A percentile compares a stretch with the other conserved stretches of the same genome.
Evolutionary conservation across 2,797 vertebrate species (phyloP).

Genomic region (Tarsius wallacei): DNA sequence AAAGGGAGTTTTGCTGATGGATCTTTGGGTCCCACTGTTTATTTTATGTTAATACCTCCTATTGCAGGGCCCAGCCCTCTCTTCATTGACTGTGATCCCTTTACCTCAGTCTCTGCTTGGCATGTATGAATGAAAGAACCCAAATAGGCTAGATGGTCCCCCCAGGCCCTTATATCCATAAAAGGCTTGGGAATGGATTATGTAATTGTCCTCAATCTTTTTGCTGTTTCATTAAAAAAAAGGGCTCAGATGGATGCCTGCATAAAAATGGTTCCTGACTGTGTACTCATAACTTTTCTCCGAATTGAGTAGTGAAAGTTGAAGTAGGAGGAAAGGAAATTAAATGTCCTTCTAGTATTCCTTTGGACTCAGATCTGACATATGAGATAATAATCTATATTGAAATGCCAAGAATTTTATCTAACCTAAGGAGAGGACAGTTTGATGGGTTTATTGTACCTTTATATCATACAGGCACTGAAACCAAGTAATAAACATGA

Average conservation of each 20-base stretch:
- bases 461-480: constrained; percentile 39
- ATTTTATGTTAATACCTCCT: constrained; percentile 15
- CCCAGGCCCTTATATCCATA: background rate
- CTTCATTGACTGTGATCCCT: background rate
- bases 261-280: constrained; percentile 58
- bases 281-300: constrained; percentile 61
- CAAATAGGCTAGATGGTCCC: background rate
- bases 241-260: constrained; percentile 57
- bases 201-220: constrained; percentile 59
- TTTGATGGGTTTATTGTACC: constrained; percentile 62
- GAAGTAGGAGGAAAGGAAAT: constrained; percentile 77
- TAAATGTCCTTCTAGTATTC: constrained; percentile 62
- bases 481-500: constrained; percentile 48
- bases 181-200: constrained; percentile 56
- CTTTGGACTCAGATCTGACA: constrained; percentile 64
- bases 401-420: constrained; percentile 74
- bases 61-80: background rate
- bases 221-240: constrained; percentile 62
- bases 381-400: constrained; percentile 63
- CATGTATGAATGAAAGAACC: background rate
- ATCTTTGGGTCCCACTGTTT: constrained; percentile 27
- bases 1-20: constrained; percentile 50
- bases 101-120: background rate
- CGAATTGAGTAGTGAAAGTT: constrained; percentile 62
- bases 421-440: constrained; percentile 47